Conservation (phyloP, 2,888 invertebrate genomes). For the Sialis lutaria region DNA sequence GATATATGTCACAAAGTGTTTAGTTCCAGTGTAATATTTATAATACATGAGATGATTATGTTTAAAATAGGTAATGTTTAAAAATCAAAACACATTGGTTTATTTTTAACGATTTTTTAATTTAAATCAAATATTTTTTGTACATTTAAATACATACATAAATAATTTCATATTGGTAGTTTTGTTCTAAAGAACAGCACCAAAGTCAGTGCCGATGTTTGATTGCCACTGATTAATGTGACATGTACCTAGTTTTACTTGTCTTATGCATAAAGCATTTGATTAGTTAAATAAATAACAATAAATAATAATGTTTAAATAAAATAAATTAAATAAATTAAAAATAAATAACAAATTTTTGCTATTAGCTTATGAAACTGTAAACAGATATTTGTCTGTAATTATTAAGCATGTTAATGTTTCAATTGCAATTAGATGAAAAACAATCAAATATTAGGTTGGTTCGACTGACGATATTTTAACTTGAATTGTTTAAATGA, state of each 20-base stretch:
- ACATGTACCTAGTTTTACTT: slow-evolving; percentile 24
- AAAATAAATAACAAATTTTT: slow-evolving; percentile 13
- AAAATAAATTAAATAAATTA: slow-evolving; percentile 40
- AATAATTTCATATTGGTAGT: not conserved
- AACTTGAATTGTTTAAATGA: no score
- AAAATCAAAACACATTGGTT: not conserved
- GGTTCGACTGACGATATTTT: no score
- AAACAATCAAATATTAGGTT: no score
- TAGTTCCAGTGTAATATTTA: no score
- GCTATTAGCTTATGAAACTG: not conserved
- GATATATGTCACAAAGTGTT: no score
- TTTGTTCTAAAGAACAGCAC: not conserved
- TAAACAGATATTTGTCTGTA: not conserved
- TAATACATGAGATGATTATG: no score
- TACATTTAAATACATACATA: not conserved
- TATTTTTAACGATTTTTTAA: not conserved
- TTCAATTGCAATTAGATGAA: no score
- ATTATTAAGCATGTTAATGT: no score
- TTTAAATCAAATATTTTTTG: slow-evolving; percentile 1
- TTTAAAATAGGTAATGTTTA: no score
- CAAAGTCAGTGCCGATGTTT: not conserved
- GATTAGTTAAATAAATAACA: slow-evolving; percentile 13
- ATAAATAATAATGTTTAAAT: slow-evolving; percentile 29
- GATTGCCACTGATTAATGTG: slow-evolving; percentile 23
- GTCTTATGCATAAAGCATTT: slow-evolving; percentile 21